Evolutionary conservation across 1,140 invertebrate genomes (phyloP).

Genomic region (Asobara japonica): DNA sequence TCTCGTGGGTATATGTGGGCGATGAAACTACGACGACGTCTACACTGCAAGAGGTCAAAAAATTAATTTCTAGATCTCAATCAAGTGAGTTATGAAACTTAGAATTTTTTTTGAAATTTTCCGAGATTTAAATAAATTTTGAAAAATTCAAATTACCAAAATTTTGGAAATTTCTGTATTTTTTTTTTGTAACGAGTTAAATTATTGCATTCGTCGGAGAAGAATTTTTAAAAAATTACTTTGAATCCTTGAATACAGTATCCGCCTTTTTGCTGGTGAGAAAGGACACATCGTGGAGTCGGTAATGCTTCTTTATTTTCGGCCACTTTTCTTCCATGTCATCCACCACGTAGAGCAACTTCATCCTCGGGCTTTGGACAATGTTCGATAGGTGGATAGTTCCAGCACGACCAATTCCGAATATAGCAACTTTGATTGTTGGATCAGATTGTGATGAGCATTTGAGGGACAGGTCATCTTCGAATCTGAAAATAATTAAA

Average conservation of each 20-base stretch:
- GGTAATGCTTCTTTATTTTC: conserved; percentile 67
- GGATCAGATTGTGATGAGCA: conserved; percentile 25
- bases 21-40: conserved; percentile 70
- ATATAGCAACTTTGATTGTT: conserved; percentile 64
- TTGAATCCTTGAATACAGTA: conserved; percentile 68
- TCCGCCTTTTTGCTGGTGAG: conserved; percentile 67
- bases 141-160: too few species aligned
- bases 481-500: too few species aligned
- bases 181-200: too few species aligned
- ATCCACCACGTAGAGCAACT: conserved; percentile 72
- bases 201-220: not conserved
- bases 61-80: conserved; percentile 17
- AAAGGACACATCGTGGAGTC: conserved; percentile 63
- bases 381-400: conserved; percentile 73
- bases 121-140: too few species aligned
- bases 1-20: conserved; percentile 72
- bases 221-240: conserved; percentile 61
- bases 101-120: not conserved
- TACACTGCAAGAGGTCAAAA: conserved; percentile 59
- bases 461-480: conserved; percentile 41
- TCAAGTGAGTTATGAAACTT: not conserved
- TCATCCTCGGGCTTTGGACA: conserved; percentile 65
- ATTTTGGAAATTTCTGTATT: too few species aligned
- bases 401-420: conserved; percentile 71
- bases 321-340: conserved; percentile 63